Percentiles rank a stretch among this genome's conserved stretches.
Conservation (phyloP, 2,797 vertebrate genomes). For the Acanthurus lineatus region DNA sequence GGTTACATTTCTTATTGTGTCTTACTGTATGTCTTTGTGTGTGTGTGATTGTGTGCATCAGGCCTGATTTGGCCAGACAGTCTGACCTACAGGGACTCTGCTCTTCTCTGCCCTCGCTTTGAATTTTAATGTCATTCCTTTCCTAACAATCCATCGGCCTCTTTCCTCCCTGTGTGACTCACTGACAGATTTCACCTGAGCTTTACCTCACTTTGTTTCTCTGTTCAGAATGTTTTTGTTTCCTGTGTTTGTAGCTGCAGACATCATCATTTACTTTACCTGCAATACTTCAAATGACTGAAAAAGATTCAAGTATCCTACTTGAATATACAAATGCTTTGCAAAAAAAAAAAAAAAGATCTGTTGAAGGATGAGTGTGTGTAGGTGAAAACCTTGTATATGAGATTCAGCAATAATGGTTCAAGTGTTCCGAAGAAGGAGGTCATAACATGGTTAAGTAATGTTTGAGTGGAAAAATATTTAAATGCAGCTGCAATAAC, state of each 20-base stretch:
- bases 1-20: not conserved
- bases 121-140: slow-evolving; percentile 36
- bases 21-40: not conserved
- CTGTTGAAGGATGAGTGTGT: not conserved
- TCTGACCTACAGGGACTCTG: slow-evolving; percentile 47
- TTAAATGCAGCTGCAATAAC: too few relatives aligned
- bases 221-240: not conserved
- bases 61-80: slow-evolving; percentile 42
- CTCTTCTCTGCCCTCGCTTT: slow-evolving; percentile 13
- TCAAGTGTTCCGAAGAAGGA: too few relatives aligned
- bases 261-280: not conserved
- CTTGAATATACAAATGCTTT: not conserved
- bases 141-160: not conserved
- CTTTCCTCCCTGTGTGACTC: slow-evolving; percentile 4
- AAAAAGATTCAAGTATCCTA: not conserved
- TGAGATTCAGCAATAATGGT: too few relatives aligned
- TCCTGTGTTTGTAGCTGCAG: not conserved
- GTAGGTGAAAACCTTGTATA: too few relatives aligned
- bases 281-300: not conserved
- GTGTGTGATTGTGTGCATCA: slow-evolving; percentile 2
- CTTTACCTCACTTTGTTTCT: not conserved
- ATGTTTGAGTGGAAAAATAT: too few relatives aligned
- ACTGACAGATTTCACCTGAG: slow-evolving; percentile 11
- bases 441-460: too few relatives aligned
- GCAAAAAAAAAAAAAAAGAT: not conserved